phyloP scores from a whole-genome alignment of 1,140 invertebrate species.

The Drosophila tristis region DNA sequence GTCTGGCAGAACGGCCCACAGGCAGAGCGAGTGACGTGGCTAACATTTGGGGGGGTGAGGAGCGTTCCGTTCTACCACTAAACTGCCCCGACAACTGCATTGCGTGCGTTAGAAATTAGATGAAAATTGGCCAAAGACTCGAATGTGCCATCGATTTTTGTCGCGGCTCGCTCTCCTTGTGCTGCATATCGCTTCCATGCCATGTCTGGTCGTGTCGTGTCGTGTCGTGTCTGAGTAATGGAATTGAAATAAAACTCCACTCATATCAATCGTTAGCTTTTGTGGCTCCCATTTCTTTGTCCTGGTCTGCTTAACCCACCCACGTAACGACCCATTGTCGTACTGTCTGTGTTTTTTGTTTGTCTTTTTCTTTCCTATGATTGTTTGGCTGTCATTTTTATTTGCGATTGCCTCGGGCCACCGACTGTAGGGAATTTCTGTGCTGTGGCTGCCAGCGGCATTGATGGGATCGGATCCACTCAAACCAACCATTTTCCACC shows the following conservation, averaged over 20 bases:
- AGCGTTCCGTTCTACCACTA: slow-evolving; percentile 3
- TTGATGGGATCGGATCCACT: slow-evolving; percentile 5
- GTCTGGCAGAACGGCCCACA: slow-evolving; percentile 8
- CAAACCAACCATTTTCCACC: not conserved
- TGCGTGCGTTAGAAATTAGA: slow-evolving; percentile 49
- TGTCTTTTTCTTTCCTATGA: slow-evolving; percentile 28
- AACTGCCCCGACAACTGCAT: slow-evolving; percentile 35
- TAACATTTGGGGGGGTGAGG: slow-evolving; percentile 7
- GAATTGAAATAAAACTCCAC: slow-evolving; percentile 45
- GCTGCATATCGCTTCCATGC: not conserved
- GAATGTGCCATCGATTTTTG: slow-evolving; percentile 40
- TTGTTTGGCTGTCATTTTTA: slow-evolving; percentile 36
- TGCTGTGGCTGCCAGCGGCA: slow-evolving; percentile 27
- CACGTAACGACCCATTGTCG: slow-evolving; percentile 14
- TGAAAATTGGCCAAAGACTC: slow-evolving; percentile 27
- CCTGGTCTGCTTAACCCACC: not conserved
- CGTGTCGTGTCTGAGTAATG: slow-evolving; percentile 19
- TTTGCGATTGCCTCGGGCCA: slow-evolving; percentile 31
- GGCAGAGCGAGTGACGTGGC: slow-evolving; percentile 25
- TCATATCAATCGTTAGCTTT: slow-evolving; percentile 30
- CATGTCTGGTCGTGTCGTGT: not conserved
- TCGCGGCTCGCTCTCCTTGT: slow-evolving; percentile 9
- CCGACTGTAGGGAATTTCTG: slow-evolving; percentile 18
- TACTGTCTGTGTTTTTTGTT: slow-evolving; percentile 38
- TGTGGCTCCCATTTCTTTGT: slow-evolving; percentile 19